phyloP scores from a whole-genome alignment of 1,140 invertebrate species.

The Trachymyrmex septentrionalis region DNA sequence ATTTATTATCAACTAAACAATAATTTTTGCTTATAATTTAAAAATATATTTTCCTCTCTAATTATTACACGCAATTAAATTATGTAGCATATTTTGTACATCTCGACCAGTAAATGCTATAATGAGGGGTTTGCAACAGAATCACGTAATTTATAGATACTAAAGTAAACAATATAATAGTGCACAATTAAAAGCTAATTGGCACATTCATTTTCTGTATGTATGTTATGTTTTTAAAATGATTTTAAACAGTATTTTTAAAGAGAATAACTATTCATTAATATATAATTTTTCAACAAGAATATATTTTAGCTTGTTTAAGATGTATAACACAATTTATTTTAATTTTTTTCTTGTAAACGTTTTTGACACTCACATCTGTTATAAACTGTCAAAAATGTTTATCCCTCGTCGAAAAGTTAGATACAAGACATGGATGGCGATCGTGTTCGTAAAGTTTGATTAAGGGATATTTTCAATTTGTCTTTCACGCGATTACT shows the following conservation, averaged over 20 bases:
- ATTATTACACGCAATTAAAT: not conserved
- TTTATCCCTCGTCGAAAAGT: not conserved
- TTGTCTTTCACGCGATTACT: not conserved
- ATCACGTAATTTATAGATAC: slow-evolving; percentile 17
- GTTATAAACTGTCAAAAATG: not conserved
- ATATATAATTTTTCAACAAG: not conserved
- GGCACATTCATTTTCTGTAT: not conserved
- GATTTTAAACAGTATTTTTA: too few relatives aligned
- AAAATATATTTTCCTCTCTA: not conserved
- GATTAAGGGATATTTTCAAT: not conserved
- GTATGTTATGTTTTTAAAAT: not conserved
- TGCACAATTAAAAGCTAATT: not conserved
- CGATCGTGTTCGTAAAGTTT: not conserved
- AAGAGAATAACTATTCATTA: not conserved
- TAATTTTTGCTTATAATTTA: not conserved
- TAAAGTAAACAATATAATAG: not conserved
- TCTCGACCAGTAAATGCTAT: not conserved
- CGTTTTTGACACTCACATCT: not conserved
- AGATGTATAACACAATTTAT: not conserved
- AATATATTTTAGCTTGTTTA: not conserved
- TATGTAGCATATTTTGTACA: slow-evolving; percentile 22
- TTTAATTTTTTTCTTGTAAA: not conserved
- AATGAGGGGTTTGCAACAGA: not conserved
- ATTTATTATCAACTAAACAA: not conserved
- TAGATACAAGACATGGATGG: not conserved